Evolutionary conservation across 1,140 invertebrate genomes (phyloP).

Genomic region (Pygmarrhopalites habei): DNA sequence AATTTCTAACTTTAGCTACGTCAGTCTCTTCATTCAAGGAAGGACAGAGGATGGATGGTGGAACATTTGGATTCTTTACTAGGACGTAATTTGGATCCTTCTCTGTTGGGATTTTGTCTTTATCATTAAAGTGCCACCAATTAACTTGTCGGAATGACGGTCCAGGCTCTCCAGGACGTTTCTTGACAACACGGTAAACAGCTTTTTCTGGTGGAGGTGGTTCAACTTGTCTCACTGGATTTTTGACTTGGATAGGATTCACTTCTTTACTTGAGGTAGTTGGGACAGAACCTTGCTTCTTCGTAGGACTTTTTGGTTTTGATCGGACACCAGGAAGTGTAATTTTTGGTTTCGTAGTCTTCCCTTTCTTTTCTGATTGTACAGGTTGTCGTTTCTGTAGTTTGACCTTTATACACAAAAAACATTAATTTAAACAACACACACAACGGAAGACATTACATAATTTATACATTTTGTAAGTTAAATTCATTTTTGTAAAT

Average conservation of each 20-base stretch:
- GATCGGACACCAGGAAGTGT: not conserved
- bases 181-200: not conserved
- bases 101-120: not conserved
- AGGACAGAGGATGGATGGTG: not conserved
- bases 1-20: not conserved
- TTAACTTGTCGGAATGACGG: not conserved
- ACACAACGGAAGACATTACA: too few relatives aligned
- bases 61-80: not conserved
- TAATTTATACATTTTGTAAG: too few relatives aligned
- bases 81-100: not conserved
- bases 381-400: too few relatives aligned
- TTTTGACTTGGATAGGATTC: not conserved
- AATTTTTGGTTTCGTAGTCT: not conserved
- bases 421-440: too few relatives aligned
- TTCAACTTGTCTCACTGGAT: not conserved
- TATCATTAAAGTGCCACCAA: constrained; percentile 5
- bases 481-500: too few relatives aligned
- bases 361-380: not conserved
- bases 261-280: not conserved
- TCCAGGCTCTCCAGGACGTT: not conserved
- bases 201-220: not conserved
- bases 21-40: not conserved
- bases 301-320: not conserved
- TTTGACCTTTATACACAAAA: too few relatives aligned
- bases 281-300: too few relatives aligned